These are phyloP conservation scores for Equus przewalskii DNA, from an alignment of 2,113 vertebrate species.

Conservation along the genomic window DNA sequence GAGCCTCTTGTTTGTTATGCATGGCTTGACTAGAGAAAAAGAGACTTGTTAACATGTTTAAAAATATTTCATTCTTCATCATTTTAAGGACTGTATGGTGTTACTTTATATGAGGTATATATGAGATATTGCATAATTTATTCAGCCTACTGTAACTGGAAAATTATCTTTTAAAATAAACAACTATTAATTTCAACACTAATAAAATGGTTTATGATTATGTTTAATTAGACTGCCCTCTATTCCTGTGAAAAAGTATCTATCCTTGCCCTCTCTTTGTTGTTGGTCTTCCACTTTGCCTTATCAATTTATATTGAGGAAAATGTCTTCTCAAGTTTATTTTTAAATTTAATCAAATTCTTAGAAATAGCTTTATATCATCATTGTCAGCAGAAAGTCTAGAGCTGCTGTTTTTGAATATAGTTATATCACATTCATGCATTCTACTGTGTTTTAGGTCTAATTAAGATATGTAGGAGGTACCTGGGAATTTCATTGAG, in stretches of 20 bases:
- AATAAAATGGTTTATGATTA: slow-evolving; percentile 53
- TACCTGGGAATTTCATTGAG: slow-evolving; percentile 40
- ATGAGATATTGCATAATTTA: slow-evolving; percentile 47
- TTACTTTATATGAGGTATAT: slow-evolving; percentile 46
- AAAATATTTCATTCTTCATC: slow-evolving; percentile 54
- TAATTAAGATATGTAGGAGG: slow-evolving; percentile 16
- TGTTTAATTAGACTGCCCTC: slow-evolving; percentile 28
- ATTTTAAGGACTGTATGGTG: slow-evolving; percentile 25
- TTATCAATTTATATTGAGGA: slow-evolving; percentile 29
- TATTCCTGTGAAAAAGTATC: slow-evolving; percentile 9
- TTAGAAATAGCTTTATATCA: background rate
- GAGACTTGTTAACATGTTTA: slow-evolving; percentile 44
- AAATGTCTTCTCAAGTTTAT: slow-evolving; percentile 34
- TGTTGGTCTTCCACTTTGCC: slow-evolving; percentile 42
- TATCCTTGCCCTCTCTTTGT: slow-evolving; percentile 1
- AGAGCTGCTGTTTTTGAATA: slow-evolving; percentile 25
- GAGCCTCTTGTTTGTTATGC: slow-evolving; percentile 39
- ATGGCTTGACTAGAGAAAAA: slow-evolving; percentile 22
- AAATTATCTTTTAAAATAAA: slow-evolving; percentile 67
- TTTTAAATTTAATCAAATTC: slow-evolving; percentile 56
- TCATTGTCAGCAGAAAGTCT: background rate
- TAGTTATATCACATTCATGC: background rate
- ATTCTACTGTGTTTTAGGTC: background rate
- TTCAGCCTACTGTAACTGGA: slow-evolving; percentile 14
- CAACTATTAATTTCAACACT: slow-evolving; percentile 44